These are phyloP conservation scores for Acleris sparsana DNA, from an alignment of 2,888 invertebrate genomes.

Conservation along the genomic window DNA sequence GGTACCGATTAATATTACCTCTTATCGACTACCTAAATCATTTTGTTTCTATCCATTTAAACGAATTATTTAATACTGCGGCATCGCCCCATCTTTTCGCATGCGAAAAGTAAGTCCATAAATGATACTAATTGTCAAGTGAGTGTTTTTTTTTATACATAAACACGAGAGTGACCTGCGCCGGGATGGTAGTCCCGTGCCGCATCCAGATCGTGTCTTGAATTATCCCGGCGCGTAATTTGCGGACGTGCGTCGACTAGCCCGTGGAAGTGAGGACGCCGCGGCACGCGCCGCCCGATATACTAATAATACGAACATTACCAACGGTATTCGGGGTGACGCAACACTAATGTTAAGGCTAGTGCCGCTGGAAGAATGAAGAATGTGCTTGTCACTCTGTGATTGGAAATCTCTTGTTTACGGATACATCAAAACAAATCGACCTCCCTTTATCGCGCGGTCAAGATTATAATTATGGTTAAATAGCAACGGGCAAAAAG, in stretches of 20 bases:
- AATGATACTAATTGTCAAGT: neutral
- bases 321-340: conserved; percentile 18
- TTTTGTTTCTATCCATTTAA: no score
- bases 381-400: conserved; percentile 8
- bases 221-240: conserved; percentile 45
- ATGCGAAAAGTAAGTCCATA: no score
- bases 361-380: neutral
- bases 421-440: no score
- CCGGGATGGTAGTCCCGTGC: conserved; percentile 16
- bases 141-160: conserved; percentile 23
- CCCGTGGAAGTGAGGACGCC: conserved; percentile 15
- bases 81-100: no score
- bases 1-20: no score
- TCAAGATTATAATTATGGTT: neutral
- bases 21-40: no score
- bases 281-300: conserved; percentile 30
- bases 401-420: conserved; percentile 9
- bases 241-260: conserved; percentile 43
- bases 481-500: no score
- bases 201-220: conserved; percentile 38
- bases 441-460: neutral
- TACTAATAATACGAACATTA: conserved; percentile 36
- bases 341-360: conserved; percentile 13
- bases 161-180: conserved; percentile 18
- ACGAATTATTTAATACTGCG: no score